Evolutionary conservation across 2,888 invertebrate species (phyloP).

Genomic region (Cantharis flavilabris): DNA sequence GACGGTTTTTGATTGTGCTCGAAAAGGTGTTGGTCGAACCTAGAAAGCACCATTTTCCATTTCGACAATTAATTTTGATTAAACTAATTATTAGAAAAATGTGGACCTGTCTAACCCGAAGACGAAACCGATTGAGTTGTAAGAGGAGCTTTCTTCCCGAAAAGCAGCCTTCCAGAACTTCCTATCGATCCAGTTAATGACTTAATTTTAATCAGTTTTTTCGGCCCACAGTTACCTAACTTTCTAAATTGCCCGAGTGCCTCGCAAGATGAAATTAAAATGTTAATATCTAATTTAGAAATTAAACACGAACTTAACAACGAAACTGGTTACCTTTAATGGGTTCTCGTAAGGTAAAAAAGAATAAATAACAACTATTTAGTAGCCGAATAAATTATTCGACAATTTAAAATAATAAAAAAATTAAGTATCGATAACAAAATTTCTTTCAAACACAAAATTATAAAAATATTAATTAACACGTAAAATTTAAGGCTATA

Average conservation of each 20-base stretch:
- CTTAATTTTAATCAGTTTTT: background rate
- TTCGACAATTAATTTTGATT: slow-evolving; percentile 30
- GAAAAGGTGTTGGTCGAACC: slow-evolving; percentile 17
- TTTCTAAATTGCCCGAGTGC: background rate
- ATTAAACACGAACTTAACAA: slow-evolving; percentile 2
- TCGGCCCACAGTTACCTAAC: background rate
- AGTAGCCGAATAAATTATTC: slow-evolving; percentile 1
- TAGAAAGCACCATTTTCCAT: slow-evolving; percentile 14
- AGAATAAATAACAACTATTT: background rate
- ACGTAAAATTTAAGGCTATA: slow-evolving; percentile 32
- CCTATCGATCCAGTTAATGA: background rate
- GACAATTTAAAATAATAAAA: background rate
- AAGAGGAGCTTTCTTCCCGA: background rate
- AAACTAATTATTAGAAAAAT: slow-evolving; percentile 6
- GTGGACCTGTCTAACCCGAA: background rate
- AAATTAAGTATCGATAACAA: background rate
- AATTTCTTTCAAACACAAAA: background rate
- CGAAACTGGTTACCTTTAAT: slow-evolving; percentile 1
- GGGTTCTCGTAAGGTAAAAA: background rate
- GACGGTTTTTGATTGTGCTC: slow-evolving; percentile 35
- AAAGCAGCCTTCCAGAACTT: no score
- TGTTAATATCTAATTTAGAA: slow-evolving; percentile 3
- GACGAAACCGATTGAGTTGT: background rate
- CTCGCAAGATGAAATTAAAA: background rate
- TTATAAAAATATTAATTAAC: slow-evolving; percentile 22